A percentile compares a stretch with the other conserved stretches of the same genome.
Evolutionary conservation across 2,797 vertebrate genomes (phyloP).

Genomic region (Cyclopterus lumpus): DNA sequence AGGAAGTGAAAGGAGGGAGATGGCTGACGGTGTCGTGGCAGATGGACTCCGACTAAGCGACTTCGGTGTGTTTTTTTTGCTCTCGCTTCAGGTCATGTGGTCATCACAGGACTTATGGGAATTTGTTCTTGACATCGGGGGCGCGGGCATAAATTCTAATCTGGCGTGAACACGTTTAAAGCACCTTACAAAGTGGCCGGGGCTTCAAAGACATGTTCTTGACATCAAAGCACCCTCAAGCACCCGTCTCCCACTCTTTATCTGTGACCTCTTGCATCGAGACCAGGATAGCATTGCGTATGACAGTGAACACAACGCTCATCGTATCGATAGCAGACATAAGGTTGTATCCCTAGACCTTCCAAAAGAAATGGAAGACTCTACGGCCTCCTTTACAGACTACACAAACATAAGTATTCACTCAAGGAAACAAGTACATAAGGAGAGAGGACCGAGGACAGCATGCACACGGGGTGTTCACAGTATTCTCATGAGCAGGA

Average conservation of each 20-base stretch:
- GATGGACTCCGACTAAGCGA: slow-evolving; percentile 31
- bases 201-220: slow-evolving; percentile 76
- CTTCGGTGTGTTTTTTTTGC: slow-evolving; percentile 10
- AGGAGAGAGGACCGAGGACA: not conserved
- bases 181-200: slow-evolving; percentile 71
- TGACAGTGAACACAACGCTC: slow-evolving; percentile 3
- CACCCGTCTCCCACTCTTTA: slow-evolving; percentile 12
- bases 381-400: not conserved
- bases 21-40: slow-evolving; percentile 34
- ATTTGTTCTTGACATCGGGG: slow-evolving; percentile 29
- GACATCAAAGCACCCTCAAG: slow-evolving; percentile 75
- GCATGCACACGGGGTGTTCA: not conserved
- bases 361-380: not conserved
- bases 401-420: not conserved
- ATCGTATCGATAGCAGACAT: not conserved
- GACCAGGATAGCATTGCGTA: slow-evolving; percentile 20
- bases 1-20: slow-evolving; percentile 19
- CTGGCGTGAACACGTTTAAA: slow-evolving; percentile 72
- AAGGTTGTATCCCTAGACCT: not conserved
- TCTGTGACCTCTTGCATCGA: slow-evolving; percentile 35
- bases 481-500: not conserved
- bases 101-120: slow-evolving; percentile 16
- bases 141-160: slow-evolving; percentile 53
- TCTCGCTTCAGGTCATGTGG: not conserved
- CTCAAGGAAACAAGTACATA: not conserved